Conservation (phyloP, 2,113 vertebrate species). For the Takifugu bimaculatus region DNA sequence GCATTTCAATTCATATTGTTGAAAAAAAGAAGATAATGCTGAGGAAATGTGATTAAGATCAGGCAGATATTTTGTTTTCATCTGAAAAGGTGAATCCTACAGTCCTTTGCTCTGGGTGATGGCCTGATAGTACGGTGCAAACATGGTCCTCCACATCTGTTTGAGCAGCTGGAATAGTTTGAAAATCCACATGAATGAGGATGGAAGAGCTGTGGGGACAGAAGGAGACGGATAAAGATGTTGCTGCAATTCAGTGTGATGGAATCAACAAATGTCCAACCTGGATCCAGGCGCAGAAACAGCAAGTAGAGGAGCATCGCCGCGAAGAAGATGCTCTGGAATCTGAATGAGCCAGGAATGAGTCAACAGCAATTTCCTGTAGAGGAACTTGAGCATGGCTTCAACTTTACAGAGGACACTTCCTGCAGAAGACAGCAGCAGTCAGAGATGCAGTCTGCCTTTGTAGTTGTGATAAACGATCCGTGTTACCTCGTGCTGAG, state of each 20-base stretch:
- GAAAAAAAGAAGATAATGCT: not conserved
- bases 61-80: not conserved
- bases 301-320: constrained; percentile 82
- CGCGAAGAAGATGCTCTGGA: constrained; percentile 77
- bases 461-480: not conserved
- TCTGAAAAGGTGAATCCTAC: constrained; percentile 3
- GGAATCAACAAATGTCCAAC: constrained; percentile 51
- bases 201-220: constrained; percentile 61
- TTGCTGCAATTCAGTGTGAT: not conserved
- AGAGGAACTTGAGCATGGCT: constrained; percentile 68
- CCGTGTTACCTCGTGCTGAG: constrained; percentile 51
- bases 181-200: constrained; percentile 75
- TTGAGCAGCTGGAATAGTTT: constrained; percentile 65
- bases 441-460: not conserved
- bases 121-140: constrained; percentile 57
- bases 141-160: constrained; percentile 70
- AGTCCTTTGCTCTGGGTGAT: constrained; percentile 11
- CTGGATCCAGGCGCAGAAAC: constrained; percentile 84
- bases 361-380: constrained; percentile 65
- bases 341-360: constrained; percentile 66
- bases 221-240: not conserved
- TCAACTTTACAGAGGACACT: constrained; percentile 65
- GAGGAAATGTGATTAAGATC: not conserved
- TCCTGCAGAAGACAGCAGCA: constrained; percentile 65
- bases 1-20: not conserved